Percentiles rank a stretch among this genome's conserved stretches.
These are phyloP conservation scores for Peromyscus maniculatus DNA, from an alignment of 2,113 vertebrate genomes.

Conservation along the genomic window DNA sequence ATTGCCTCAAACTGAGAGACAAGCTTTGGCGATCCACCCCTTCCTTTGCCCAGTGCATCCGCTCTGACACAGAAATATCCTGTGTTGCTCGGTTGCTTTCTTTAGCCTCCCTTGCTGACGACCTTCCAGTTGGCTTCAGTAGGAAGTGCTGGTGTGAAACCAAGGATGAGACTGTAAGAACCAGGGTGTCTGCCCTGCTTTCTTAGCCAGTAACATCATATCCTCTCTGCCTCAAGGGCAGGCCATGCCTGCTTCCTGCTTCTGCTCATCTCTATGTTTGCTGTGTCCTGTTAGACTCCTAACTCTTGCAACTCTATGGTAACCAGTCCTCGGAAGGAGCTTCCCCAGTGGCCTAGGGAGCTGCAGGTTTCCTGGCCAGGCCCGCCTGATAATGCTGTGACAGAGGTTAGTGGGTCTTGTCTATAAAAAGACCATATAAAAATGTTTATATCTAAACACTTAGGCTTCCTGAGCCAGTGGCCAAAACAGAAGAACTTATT, in stretches of 20 bases:
- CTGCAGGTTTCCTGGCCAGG: background rate
- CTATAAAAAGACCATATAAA: background rate
- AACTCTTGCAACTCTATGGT: background rate
- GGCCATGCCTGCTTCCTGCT: background rate
- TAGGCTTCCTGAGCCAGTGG: background rate
- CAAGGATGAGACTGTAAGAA: background rate
- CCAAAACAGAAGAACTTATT: background rate
- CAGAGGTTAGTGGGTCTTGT: background rate
- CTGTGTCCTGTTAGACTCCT: background rate
- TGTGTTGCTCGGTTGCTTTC: background rate
- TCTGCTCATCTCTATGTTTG: background rate
- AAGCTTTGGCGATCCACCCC: background rate
- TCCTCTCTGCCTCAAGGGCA: background rate
- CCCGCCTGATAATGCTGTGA: background rate
- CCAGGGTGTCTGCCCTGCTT: background rate
- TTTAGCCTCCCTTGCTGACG: background rate
- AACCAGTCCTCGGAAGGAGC: background rate
- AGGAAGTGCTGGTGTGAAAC: background rate
- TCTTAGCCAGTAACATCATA: background rate
- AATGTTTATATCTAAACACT: slow-evolving; percentile 19
- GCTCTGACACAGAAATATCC: too few species aligned
- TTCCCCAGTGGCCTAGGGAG: background rate
- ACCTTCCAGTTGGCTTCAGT: background rate
- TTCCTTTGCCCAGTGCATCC: background rate
- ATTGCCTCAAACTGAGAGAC: background rate